Conservation (phyloP, 2,113 vertebrate genomes). For the Lichenostomus cassidix region DNA sequence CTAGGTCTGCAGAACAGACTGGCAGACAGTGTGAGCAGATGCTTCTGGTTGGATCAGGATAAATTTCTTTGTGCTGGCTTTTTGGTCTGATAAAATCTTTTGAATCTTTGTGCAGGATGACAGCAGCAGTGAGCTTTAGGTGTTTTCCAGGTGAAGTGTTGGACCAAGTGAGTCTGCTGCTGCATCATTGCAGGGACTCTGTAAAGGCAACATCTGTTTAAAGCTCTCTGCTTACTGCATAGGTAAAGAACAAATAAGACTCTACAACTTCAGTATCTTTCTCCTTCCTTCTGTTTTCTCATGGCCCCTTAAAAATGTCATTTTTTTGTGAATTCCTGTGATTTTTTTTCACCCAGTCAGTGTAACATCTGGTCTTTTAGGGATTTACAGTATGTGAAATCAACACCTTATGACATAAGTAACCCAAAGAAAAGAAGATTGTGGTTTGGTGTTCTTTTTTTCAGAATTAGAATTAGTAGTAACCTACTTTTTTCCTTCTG, state of each 20-base stretch:
- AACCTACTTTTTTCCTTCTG: not conserved
- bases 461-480: not conserved
- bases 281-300: not conserved
- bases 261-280: not conserved
- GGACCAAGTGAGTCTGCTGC: not conserved
- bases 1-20: slow-evolving; percentile 58
- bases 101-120: not conserved
- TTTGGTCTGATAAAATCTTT: not conserved
- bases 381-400: not conserved
- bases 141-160: not conserved
- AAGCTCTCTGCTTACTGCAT: not conserved
- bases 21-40: slow-evolving; percentile 57
- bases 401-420: not conserved
- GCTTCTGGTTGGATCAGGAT: slow-evolving; percentile 36
- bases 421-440: not conserved
- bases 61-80: not conserved
- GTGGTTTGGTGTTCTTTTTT: not conserved
- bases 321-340: not conserved
- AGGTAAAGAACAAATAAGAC: not conserved
- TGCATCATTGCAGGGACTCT: not conserved
- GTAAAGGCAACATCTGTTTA: not conserved
- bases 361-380: not conserved
- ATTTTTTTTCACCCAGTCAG: not conserved
- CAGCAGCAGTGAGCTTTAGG: not conserved
- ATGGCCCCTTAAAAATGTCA: not conserved